Evolutionary conservation across 2,888 invertebrate genomes (phyloP), one percentile per base, ranked within the genome.

Genomic region (Tholera decimalis): DNA sequence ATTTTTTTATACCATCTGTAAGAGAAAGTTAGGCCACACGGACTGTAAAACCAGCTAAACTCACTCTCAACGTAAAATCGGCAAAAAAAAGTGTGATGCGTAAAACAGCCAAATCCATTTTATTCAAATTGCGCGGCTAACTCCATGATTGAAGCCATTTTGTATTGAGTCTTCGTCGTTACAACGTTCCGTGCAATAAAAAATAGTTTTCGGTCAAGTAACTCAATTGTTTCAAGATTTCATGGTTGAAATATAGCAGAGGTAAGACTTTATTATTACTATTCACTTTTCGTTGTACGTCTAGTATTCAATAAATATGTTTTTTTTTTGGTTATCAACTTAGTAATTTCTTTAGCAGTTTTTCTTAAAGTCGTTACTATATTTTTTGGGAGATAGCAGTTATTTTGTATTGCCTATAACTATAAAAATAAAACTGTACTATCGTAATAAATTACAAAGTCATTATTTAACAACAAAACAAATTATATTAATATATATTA

Each of bases 81-180:
- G 26, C n/a, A n/a, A n/a, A 8, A 46, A 46, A 46, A 46, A 15
- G 3, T 26, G n/a, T 26, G 26, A 46, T 46, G 46, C n/a, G 46
- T 46, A 46, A n/a, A 46, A 46, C 46, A 46, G 46, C n/a, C 46
- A 46, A 46, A 46, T 26, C 24, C 46, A 26, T 46, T 46, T 26
- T 9, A 46, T 46, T 26, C 46, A 26, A 46, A 46, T 24, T 46
- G 44, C 24, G 24, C 44, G 15, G 46, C 26, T 46, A 46, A 46
- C n/a, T 46, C 46, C 46, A 46, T 26, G 26, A 26, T 46, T 13
- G 26, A n/a, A 8, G 46, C 46, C 46, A 46, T 46, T 46, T 26
- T 46, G 46, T 46, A 26, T 26, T 26, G 46, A 9, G 26, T 46
- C n/a, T 46, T 46, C 26, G n/a, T 8, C 26, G 46, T 26, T 3